Evolutionary conservation across 2,797 vertebrate genomes (phyloP), one percentile per base, ranked within the genome.

Genomic region (Sebastes flavidus): DNA sequence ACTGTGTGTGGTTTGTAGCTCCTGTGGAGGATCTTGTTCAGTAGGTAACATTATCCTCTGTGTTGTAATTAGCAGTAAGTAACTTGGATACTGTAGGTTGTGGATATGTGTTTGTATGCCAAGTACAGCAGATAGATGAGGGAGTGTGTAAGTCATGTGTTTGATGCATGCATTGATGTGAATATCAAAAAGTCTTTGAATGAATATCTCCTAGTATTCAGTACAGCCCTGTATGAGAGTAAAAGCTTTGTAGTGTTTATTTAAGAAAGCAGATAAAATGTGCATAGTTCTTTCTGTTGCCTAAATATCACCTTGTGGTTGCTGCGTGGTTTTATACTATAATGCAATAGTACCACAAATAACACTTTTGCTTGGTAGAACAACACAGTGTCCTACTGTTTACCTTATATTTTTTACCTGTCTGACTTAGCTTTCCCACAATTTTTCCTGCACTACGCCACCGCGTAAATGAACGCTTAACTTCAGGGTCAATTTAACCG

Each of bases 401-500:
- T 38, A 27, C 9, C 3, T 27, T 59, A 18, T 8, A 18, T 10
- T 22, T 56, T 27, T 60, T 24, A 65, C 58, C 20, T 54, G 12
- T 13, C 9, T 80, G 73, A 54, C 59, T 80, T 73, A 27, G 24
- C 24, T 75, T 66, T 36, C 38, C 36, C 9, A 36, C 10, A 10
- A 3, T 24, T 32, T 18, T 24, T 13, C 7, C 29, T 30, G 54
- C 32, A 60, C 4, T 36, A 2, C 8, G 0, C 30, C 32, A 36
- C 34, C 2, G 30, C 34, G 7, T 18, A 73, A 46, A 67, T 7
- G 18, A 76, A 30, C 16, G 4, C 22, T 72, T 3, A 6, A 38
- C 54, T 63, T 78, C 67, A 72, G 49, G n/a, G 62, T 78, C 25
- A 59, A n/a, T 72, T 54, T 62, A 62, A 73, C 14, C 5, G 4